Base-by-base conservation (phyloP, 2,113 vertebrate species). In the Leucopsar rothschildi region DNA sequence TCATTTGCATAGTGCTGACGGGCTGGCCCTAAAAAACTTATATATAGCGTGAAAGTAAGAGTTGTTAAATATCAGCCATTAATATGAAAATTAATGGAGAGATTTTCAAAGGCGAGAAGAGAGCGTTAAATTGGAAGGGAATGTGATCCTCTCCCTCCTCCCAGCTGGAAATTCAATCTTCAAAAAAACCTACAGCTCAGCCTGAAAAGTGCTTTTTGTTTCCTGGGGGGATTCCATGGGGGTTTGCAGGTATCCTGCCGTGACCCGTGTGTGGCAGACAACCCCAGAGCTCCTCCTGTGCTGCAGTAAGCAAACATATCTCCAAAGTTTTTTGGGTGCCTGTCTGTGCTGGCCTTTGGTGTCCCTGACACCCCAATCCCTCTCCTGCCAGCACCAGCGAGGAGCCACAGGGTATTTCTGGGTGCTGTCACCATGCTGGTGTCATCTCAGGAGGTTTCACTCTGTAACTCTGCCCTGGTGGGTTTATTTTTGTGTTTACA, bases 401-500 rank as follows among this genome's bases (percentile, higher is more conserved):
- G 75, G 56, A 60, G 92, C 64, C 66, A 29, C 31, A 0, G 28
- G 66, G 50, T 80, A 92, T 97, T 96, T 80, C 42, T 2, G 31
- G 92, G 78, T 79, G 66, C 7, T 37, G 78, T 33, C 81, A 75
- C 83, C 89, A 57, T 3, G 45, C 95, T 71, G 21, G 29, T 71
- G 82, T 86, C 86, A 91, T 92, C 88, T 33, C 37, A n/a, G 94
- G 73, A 92, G 79, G 28, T 25, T 80, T 42, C 39, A 57, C 42
- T 91, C 20, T 31, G 80, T 4, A 45, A 64, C 81, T 86, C 66
- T 64, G 33, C 61, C 82, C 66, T 90, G 49, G 6, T 16, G 53
- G 76, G 44, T 95, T 96, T 98, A 97, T 97, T 98, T 98, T 96
- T 96, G 96, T 95, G 66, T 93, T 92, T 93, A 87, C 73, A 93